Percentiles rank a stretch among this genome's conserved stretches.
These are phyloP conservation scores for Microctenopoma lineatum DNA, from an alignment of 2,797 vertebrate genomes.

Conservation along the genomic window DNA sequence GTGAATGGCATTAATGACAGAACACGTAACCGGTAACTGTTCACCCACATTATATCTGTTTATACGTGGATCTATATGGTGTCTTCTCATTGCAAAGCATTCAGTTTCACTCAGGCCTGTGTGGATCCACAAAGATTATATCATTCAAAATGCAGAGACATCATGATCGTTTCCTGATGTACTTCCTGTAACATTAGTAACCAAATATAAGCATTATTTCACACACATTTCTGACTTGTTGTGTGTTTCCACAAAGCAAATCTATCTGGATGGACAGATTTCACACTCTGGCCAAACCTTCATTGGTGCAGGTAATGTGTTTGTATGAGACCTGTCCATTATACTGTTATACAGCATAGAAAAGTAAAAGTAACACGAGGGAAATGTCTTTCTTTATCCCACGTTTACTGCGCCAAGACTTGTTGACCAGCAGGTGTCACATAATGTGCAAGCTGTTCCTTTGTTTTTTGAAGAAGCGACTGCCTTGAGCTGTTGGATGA, in stretches of 20 bases:
- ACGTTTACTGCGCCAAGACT: background rate
- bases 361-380: background rate
- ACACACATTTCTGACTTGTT: no score
- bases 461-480: conserved; percentile 41
- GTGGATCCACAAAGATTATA: no score
- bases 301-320: background rate
- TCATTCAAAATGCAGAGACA: no score
- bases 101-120: no score
- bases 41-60: no score
- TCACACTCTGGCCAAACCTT: background rate
- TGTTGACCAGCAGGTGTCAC: conserved; percentile 16
- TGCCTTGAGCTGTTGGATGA: conserved; percentile 35
- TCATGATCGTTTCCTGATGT: no score
- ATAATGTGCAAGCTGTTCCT: conserved; percentile 24
- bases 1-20: no score
- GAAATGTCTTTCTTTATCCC: background rate
- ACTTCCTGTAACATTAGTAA: no score
- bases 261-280: background rate
- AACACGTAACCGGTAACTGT: no score
- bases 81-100: no score
- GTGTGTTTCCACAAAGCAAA: background rate
- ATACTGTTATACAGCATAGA: background rate
- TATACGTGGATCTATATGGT: no score
- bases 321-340: background rate
- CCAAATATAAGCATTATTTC: no score